Evolutionary conservation across 2,888 invertebrate species (phyloP), one percentile per base, ranked within the genome.

Genomic region (Andrena hattorfiana): DNA sequence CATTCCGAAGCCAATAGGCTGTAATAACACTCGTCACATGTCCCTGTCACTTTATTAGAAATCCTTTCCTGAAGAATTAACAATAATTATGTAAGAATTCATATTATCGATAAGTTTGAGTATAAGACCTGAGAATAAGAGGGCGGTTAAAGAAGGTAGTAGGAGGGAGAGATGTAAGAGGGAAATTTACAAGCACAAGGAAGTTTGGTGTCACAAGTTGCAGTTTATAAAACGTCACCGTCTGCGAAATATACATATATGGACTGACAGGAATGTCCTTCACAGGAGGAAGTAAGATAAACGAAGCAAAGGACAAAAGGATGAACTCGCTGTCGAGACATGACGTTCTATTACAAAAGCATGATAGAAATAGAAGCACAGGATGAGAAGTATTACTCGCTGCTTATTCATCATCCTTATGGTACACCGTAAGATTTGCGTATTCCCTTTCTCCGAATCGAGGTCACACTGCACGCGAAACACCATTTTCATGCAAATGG

Each of bases 201-300:
- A 54, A 23, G 23, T 8, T 23, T 20, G 60, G 62, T 51, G 66
- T 71, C 76, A 67, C 62, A 56, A 48, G 54, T 64, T 69, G 60
- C 30, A 54, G 71, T 71, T 71, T 71, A 72, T 77, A 67, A 71
- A 71, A 63, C 51, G 42, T 71, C 54, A 70, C 60, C 60, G 66
- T 54, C 67, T 28, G 67, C 51, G 59, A 10, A 66, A 71, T 60
- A 42, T 42, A 42, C 3, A 13, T 42, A 13, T 42, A 42, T 42
- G 2, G 2, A 13, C 71, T 71, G 66, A 56, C 1, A 64, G 10
- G 54, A 67, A 35, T 49, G 51, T 48, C 59, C 72, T 60, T 72
- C 49, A 16, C 32, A 26, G 3, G 3, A 32, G 4, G 20, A 56
- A 42, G 48, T 20, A 2, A 42, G 5, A 64, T 8, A 59, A 30